Evolutionary conservation across 1,140 invertebrate genomes (phyloP).

Genomic region (Mylabris phalerata): DNA sequence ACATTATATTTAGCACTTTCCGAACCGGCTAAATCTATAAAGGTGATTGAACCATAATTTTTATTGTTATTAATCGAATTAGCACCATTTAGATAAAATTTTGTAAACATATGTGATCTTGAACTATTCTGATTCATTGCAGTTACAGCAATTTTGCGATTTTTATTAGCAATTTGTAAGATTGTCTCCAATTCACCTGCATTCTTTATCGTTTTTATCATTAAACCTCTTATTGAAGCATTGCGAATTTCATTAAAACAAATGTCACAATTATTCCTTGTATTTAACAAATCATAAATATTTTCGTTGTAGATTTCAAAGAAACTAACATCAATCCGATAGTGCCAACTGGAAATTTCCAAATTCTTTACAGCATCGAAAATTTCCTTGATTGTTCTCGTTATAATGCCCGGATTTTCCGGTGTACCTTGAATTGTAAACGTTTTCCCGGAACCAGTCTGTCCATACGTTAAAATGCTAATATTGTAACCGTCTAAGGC

Average conservation of each 20-base stretch:
- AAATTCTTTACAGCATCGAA: conserved; percentile 67
- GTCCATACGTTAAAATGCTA: conserved; percentile 92
- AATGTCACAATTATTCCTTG: conserved; percentile 24
- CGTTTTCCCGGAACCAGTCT: conserved; percentile 90
- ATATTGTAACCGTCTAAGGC: conserved; percentile 91
- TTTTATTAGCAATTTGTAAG: no score
- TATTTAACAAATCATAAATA: conserved; percentile 47
- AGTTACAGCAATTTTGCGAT: no score
- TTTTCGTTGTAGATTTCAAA: conserved; percentile 70
- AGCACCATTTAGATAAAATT: no score
- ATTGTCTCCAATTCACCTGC: no score
- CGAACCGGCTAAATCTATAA: no score
- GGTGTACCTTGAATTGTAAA: conserved; percentile 64
- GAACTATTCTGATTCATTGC: no score
- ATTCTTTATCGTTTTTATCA: conserved; percentile 36
- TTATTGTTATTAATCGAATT: no score
- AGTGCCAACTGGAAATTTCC: conserved; percentile 66
- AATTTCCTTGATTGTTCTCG: conserved; percentile 69
- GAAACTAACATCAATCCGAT: conserved; percentile 76
- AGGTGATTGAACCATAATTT: no score
- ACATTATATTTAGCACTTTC: no score
- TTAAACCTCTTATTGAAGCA: conserved; percentile 59
- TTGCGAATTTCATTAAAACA: conserved; percentile 36
- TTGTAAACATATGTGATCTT: no score
- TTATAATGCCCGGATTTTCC: conserved; percentile 61